Evolutionary conservation across 1,140 invertebrate species (phyloP).

Genomic region (Calosoma granatense): DNA sequence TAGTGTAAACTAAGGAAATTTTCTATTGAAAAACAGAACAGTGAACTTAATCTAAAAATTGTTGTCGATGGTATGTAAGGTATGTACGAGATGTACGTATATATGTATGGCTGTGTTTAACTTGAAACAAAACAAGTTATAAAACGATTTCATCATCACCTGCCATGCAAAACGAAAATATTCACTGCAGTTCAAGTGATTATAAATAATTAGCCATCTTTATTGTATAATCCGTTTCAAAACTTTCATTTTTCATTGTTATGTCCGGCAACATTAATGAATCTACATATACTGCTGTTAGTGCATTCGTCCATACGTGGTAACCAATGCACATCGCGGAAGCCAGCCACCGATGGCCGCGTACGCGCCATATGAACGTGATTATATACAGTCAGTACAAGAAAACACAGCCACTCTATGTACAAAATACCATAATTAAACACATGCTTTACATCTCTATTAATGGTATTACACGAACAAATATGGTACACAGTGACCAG

Average conservation of each 20-base stretch:
- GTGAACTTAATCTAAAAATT: too few relatives aligned
- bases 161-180: constrained; percentile 5
- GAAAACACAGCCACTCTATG: too few relatives aligned
- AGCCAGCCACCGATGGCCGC: not conserved
- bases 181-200: not conserved
- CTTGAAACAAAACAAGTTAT: too few relatives aligned
- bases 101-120: too few relatives aligned
- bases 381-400: not conserved
- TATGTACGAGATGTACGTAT: too few relatives aligned
- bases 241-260: constrained; percentile 9
- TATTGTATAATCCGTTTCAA: constrained; percentile 1
- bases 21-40: too few relatives aligned
- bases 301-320: not conserved
- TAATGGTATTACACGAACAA: too few relatives aligned
- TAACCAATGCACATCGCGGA: not conserved
- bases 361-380: not conserved
- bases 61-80: too few relatives aligned
- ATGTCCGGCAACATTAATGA: constrained; percentile 6
- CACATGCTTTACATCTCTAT: too few relatives aligned
- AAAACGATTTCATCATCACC: constrained; percentile 4
- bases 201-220: not conserved
- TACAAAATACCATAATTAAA: too few relatives aligned
- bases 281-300: not conserved
- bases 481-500: too few relatives aligned
- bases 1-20: too few relatives aligned